Base-by-base conservation (phyloP, 2,113 vertebrate genomes). In the Jacana jacana region DNA sequence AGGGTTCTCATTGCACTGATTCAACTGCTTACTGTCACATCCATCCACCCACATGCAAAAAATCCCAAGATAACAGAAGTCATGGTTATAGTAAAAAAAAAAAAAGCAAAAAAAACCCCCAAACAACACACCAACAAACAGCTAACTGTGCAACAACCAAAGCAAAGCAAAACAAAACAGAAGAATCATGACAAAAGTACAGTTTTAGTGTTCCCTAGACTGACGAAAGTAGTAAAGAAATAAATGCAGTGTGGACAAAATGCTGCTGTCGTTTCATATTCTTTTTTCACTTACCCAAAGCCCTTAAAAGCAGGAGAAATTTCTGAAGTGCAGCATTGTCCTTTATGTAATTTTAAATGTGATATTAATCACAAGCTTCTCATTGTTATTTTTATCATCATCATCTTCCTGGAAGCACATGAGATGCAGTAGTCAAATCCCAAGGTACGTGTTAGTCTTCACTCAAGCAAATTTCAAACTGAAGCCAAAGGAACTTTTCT, bases 51-150 rank as follows among this genome's bases (percentile, higher is more conserved):
- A 69, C 64, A 13, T 35, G 13, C 37, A 78, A 91, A 96, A 96
- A 94, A 73, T 93, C 71, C 68, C 64, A 89, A 44, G 46, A 91
- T 79, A 92, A 83, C 44, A 64, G 13, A 86, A 94, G 66, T 87
- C 48, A 54, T 30, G 42, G 33, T 88, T 83, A 73, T 48, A 71
- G 15, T 68, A 71, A 83, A 63, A 68, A 64, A 42, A 20, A 48
- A 48, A 79, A 71, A 10, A 24, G 54, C 61, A 28, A 24, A 39
- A 5, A 46, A 61, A 24, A 24, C n/a, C n/a, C n/a, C n/a, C n/a
- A n/a, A n/a, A n/a, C n/a, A 48, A 11, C 40, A 11, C 4, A 28
- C 10, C 7, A 37, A 77, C 52, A 54, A 61, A 1, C 9, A 80
- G 42, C 4, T 23, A 65, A 35, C 48, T 20, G 31, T 16, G 6